Evolutionary conservation across 2,888 invertebrate genomes (phyloP).

Genomic region (Papilio gigon): DNA sequence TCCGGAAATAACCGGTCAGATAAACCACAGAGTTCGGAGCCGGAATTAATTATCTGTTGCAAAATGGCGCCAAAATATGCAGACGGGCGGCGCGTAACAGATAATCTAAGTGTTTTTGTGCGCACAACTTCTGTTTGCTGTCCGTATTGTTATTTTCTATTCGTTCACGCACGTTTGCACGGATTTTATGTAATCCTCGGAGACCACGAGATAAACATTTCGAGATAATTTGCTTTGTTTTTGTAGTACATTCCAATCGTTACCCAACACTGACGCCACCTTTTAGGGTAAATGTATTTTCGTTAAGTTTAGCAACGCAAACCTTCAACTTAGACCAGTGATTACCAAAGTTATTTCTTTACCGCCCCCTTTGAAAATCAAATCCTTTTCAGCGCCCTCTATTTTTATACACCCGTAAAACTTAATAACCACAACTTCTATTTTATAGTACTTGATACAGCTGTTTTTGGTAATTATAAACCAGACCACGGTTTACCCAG

Average conservation of each 20-base stretch:
- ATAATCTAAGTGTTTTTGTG: constrained; percentile 51
- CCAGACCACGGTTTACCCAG: too few relatives aligned
- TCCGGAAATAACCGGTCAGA: constrained; percentile 45
- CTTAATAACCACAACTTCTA: too few relatives aligned
- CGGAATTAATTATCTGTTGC: constrained; percentile 39
- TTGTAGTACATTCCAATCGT: not conserved
- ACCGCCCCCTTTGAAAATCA: too few relatives aligned
- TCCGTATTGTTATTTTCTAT: constrained; percentile 42
- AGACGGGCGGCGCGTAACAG: constrained; percentile 37
- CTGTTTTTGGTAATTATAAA: too few relatives aligned
- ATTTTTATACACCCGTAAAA: too few relatives aligned
- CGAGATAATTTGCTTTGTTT: not conserved
- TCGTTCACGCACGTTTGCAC: constrained; percentile 47
- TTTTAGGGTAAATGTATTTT: not conserved
- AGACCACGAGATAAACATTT: constrained; percentile 58
- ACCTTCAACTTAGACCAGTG: too few relatives aligned
- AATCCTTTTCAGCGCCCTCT: too few relatives aligned
- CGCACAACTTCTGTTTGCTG: constrained; percentile 47
- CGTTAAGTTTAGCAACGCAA: not conserved
- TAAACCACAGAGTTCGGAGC: not conserved
- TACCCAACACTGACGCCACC: not conserved
- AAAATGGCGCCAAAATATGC: constrained; percentile 39
- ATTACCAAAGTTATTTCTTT: too few relatives aligned
- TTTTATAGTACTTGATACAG: too few relatives aligned
- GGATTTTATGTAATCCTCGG: constrained; percentile 46